Evolutionary conservation across 2,888 invertebrate species (phyloP), one percentile per base, ranked within the genome.

Genomic region (Panopea generosa): DNA sequence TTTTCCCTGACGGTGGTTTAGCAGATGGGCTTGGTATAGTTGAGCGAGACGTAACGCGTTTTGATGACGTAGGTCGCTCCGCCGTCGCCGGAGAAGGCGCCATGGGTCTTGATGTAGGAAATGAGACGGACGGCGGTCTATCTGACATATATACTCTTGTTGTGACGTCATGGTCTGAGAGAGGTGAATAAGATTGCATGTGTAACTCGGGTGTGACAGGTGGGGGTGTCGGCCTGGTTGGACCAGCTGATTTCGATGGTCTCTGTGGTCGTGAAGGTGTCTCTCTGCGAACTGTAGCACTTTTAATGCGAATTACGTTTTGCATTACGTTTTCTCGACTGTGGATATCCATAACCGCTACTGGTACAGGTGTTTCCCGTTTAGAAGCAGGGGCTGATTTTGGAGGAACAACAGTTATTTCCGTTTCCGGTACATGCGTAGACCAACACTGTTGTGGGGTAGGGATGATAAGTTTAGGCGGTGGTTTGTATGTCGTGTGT

Each of bases 361-460:
- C 27, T 22, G 74, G 62, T 14, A 40, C 61, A 52, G 57, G 33
- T 4, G 33, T 33, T 7, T 4, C 33, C 11, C 33, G 4, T 33
- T 33, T 4, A 7, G 33, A 33, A 33, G 33, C 33, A 33, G 74
- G 65, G 18, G 69, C 49, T n/a, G 63, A 61, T 40, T 45, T 59
- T 2, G 72, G 55, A 27, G 70, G 71, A 16, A 55, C 49, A 2
- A 84, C 57, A 16, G 83, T 80, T 52, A 84, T 84, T 50, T 74
- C 69, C 43, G 86, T 86, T 78, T 87, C 87, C 33, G 78, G 73
- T n/a, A 84, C 72, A 60, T 76, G 69, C 60, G 80, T 82, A 53
- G 85, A 82, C 89, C 89, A 89, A 57, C 85, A 87, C 74, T 89
- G 84, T 26, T 70, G 74, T 6, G 89, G 89, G 11, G 87, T 89